Evolutionary conservation across 1,140 invertebrate species (phyloP).

Genomic region (Temnothorax curvispinosus): DNA sequence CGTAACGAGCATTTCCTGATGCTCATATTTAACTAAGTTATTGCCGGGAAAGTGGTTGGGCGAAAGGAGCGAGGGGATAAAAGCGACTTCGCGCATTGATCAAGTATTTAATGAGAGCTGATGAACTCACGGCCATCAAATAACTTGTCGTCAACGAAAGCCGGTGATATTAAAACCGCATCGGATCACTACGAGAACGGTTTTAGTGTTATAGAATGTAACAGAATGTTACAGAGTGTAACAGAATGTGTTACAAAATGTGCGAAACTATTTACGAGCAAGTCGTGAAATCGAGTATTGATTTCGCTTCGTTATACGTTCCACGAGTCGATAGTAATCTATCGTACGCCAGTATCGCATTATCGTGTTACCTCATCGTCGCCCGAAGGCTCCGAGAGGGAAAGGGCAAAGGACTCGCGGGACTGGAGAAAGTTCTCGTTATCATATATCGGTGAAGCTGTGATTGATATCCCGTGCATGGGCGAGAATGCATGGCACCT

Average conservation of each 20-base stretch:
- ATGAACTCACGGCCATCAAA: neutral
- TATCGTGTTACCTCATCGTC: neutral
- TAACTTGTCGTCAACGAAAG: neutral
- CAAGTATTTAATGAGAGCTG: conserved; percentile 25
- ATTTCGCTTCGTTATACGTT: neutral
- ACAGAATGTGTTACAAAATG: neutral
- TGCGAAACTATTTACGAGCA: neutral
- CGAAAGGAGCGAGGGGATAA: neutral
- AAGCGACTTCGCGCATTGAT: neutral
- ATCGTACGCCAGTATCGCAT: neutral
- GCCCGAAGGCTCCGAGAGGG: neutral
- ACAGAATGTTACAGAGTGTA: too few species aligned
- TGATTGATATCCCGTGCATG: conserved; percentile 12
- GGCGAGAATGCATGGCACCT: neutral
- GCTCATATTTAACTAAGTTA: conserved; percentile 34
- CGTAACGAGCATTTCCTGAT: conserved; percentile 3
- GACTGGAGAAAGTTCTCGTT: conserved; percentile 12
- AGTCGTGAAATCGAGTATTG: neutral
- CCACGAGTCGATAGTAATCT: neutral
- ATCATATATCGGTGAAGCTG: neutral
- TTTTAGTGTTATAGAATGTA: neutral
- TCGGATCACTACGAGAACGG: neutral
- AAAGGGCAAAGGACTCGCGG: conserved; percentile 17
- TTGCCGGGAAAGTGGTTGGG: neutral
- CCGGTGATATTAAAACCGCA: neutral